Evolutionary conservation across 2,888 invertebrate genomes (phyloP), one percentile per base, ranked within the genome.

Genomic region (Plutella xylostella): DNA sequence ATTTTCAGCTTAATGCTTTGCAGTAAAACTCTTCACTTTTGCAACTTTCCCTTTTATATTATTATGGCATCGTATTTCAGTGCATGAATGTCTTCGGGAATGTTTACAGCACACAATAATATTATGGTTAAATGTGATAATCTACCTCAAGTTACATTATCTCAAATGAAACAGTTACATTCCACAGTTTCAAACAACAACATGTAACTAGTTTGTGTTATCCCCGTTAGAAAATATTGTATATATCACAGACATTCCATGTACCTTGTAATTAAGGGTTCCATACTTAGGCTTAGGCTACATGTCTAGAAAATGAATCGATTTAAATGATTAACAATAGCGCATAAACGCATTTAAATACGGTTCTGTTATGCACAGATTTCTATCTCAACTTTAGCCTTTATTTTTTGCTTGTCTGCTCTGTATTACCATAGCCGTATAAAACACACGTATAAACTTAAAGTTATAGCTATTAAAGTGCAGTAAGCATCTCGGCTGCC

Each of bases 401-500:
- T 5, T 37, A n/a, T 37, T 37, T 37, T 15, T 37, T 20, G 12
- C 20, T 18, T 5, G 18, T 18, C 37, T 18, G n/a, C 7, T 6
- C 15, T 17, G 18, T 20, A 15, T 20, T 18, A 18, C n/a, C n/a
- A n/a, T n/a, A n/a, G n/a, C n/a, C n/a, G 12, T n/a, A 12, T 6
- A 12, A 18, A 37, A 9, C 18, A 37, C n/a, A 17, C 12, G n/a
- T 37, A 18, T n/a, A 17, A 20, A 37, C n/a, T 37, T 37, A 7
- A n/a, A 20, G 19, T n/a, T 19, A 37, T 9, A 11, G 18, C 18
- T 25, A 17, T 25, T 21, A 4, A n/a, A 15, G n/a, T 40, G n/a
- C 25, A 9, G 25, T 18, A 40, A n/a, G 21, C 22, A 17, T 22
- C 48, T 38, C 28, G 22, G 35, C 30, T 25, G 20, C 42, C 12